Conservation (phyloP, 2,797 vertebrate species). For the Coregonus sp. region DNA sequence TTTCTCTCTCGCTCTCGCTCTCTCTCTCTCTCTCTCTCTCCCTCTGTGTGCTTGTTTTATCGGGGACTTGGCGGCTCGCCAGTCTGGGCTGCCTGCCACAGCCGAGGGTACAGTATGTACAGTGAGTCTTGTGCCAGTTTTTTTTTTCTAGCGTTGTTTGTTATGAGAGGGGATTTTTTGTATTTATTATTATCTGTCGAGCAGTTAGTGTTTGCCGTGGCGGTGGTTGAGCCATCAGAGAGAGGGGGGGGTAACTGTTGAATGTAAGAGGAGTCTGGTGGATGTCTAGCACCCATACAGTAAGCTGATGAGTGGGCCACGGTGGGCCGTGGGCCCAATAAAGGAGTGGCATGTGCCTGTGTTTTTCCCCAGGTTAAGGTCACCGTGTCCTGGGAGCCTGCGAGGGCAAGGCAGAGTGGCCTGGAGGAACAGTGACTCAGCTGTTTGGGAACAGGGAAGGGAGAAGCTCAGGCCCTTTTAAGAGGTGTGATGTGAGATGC, state of each 20-base stretch:
- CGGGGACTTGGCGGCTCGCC: conserved; percentile 82
- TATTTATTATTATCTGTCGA: conserved; percentile 22
- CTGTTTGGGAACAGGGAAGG: conserved; percentile 25
- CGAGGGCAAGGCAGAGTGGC: conserved; percentile 10
- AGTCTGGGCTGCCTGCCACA: conserved; percentile 86
- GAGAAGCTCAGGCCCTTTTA: conserved; percentile 38
- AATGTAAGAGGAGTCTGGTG: conserved; percentile 38
- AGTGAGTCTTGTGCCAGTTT: conserved; percentile 89
- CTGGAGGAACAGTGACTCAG: conserved; percentile 42
- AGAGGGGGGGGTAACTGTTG: conserved; percentile 31
- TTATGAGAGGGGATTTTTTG: conserved; percentile 41
- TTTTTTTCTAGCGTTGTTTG: conserved; percentile 68
- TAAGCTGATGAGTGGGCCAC: neutral
- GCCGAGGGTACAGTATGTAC: conserved; percentile 98
- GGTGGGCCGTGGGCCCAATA: conserved; percentile 7
- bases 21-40: conserved; percentile 44
- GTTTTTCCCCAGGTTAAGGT: conserved; percentile 41
- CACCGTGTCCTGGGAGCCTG: conserved; percentile 35
- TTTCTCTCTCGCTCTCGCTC: conserved; percentile 29
- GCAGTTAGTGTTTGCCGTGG: conserved; percentile 61
- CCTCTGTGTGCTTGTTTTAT: conserved; percentile 82
- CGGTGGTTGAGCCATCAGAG: conserved; percentile 44
- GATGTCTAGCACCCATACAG: neutral
- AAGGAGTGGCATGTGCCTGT: conserved; percentile 25
- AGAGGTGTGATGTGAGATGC: too few species aligned